Base-by-base conservation (phyloP, 2,797 vertebrate genomes). In the Garrulus glandarius region DNA sequence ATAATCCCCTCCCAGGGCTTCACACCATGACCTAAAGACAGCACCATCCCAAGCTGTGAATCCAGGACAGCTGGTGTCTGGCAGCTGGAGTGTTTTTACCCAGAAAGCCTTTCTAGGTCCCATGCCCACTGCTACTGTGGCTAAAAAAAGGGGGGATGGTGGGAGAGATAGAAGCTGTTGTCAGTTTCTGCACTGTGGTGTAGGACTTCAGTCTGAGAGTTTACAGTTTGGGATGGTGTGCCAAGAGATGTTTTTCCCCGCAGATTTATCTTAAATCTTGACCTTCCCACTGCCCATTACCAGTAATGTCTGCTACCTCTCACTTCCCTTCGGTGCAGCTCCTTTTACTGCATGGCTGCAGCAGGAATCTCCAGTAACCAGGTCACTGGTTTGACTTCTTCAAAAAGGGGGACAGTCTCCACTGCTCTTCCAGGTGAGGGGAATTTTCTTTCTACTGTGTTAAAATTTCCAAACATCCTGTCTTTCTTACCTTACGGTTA, bases 21-120 rank as follows among this genome's bases (percentile, higher is more conserved):
- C 44, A 47, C 20, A 37, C 9, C 30, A 3, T 15, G 22, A 49
- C 69, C 67, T 6, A 10, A 50, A 41, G 56, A 34, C 26, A 44
- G 32, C 32, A 30, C 39, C 0, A 0, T 70, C 56, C 49, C 0
- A 1, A 18, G n/a, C 1, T 56, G 19, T 56, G n/a, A 34, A 61
- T 14, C n/a, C 43, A 21, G 0, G 0, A 24, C 43, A 60, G 2
- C 12, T 22, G 32, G 32, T 76, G 20, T 70, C 50, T 85, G 72
- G 47, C 16, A 59, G 64, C 19, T 80, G 68, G 16, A 22, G 11
- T 32, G 43, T 9, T 91, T 64, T 23, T 59, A 4, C 29, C 55
- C 39, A 13, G 18, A 47, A 86, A 72, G 21, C 44, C 36, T 77
- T 84, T 84, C 26, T 27, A 2, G 1, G 16, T 34, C 30, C 47